Percentiles rank a stretch among this genome's conserved stretches.
Evolutionary conservation across 2,888 invertebrate genomes (phyloP).

Genomic region (Tiliacea aurago): DNA sequence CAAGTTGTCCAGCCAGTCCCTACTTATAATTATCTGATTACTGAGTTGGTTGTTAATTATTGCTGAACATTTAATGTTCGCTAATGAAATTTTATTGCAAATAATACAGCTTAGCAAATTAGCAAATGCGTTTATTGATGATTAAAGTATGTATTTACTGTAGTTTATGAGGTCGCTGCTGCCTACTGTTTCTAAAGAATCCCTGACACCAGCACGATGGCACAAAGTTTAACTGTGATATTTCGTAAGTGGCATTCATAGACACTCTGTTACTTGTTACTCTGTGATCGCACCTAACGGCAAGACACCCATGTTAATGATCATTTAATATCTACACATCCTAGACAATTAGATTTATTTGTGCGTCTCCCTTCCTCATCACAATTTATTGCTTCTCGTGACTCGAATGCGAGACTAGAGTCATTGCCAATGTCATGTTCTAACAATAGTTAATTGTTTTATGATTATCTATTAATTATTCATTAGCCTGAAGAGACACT

Average conservation of each 20-base stretch:
- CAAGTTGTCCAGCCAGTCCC: not conserved
- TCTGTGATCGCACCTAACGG: constrained; percentile 9
- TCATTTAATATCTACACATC: constrained; percentile 39
- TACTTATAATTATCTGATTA: not conserved
- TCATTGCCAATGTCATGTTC: constrained; percentile 58
- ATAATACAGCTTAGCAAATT: not conserved
- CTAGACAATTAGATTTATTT: constrained; percentile 61
- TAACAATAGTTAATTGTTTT: constrained; percentile 66
- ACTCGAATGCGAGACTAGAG: constrained; percentile 49
- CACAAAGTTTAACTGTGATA: not conserved
- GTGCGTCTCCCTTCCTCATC: constrained; percentile 54
- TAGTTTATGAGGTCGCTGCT: not conserved
- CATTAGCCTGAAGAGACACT: constrained; percentile 53
- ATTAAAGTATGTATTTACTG: not conserved
- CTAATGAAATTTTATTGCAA: not conserved
- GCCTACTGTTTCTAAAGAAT: not conserved
- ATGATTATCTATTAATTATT: constrained; percentile 64
- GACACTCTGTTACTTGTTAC: constrained; percentile 11
- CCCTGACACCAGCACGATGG: not conserved
- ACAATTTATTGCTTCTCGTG: constrained; percentile 70
- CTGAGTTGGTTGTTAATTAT: not conserved
- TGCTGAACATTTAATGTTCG: not conserved
- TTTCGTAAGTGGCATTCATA: not conserved
- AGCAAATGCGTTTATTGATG: not conserved
- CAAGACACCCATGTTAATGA: constrained; percentile 48